Evolutionary conservation across 2,113 vertebrate species (phyloP).

Genomic region (Ailuropoda melanoleuca): DNA sequence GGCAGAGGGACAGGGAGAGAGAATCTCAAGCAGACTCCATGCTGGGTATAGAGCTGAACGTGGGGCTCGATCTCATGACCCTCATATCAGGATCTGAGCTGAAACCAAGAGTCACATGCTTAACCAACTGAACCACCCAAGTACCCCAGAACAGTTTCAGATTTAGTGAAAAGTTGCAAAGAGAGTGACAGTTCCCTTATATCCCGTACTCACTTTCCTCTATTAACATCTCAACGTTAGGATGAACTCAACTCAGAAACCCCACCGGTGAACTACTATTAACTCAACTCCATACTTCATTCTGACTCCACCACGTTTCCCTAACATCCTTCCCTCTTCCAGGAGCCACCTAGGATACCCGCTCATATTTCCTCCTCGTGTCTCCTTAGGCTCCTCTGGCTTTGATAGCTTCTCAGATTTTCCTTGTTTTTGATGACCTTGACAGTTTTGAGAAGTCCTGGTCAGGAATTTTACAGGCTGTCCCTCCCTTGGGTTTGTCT

Average conservation of each 20-base stretch:
- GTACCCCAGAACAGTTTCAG: not conserved
- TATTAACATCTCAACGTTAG: not conserved
- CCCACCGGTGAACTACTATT: not conserved
- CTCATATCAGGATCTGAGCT: not conserved
- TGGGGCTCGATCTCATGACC: too few species aligned
- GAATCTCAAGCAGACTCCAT: too few species aligned
- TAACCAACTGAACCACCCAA: not conserved
- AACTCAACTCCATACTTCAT: not conserved
- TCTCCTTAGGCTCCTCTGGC: not conserved
- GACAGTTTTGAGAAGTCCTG: not conserved
- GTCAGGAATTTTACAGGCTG: not conserved
- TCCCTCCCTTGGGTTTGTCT: not conserved
- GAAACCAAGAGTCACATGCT: not conserved
- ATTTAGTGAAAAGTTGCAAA: not conserved
- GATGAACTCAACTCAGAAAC: not conserved
- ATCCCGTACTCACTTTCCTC: not conserved
- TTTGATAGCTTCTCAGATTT: not conserved
- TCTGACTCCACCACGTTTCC: not conserved
- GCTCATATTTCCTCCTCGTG: not conserved
- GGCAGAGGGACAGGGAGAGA: too few species aligned
- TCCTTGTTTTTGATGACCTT: not conserved
- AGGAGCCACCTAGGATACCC: not conserved
- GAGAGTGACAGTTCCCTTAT: not conserved
- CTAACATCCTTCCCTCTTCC: not conserved
- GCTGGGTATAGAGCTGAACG: too few species aligned